Percentiles rank a stretch among this genome's conserved stretches.
These are phyloP conservation scores for Bombylius major DNA, from an alignment of 2,888 invertebrate species.

Conservation along the genomic window DNA sequence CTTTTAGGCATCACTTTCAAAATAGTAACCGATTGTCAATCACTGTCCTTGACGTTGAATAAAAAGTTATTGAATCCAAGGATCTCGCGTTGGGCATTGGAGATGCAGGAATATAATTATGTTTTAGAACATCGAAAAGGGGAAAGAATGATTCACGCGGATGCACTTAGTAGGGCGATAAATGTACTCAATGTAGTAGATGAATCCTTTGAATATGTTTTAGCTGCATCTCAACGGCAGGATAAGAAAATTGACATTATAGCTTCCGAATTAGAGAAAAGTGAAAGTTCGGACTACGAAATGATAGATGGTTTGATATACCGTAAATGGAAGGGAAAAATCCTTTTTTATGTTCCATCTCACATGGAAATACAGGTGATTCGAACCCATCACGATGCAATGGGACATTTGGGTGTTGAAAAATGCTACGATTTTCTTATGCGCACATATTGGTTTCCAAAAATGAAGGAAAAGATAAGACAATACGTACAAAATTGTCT, in stretches of 20 bases:
- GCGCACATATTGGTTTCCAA: conserved; percentile 23
- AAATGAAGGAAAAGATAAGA: conserved; percentile 14
- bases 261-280: conserved; percentile 11
- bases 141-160: conserved; percentile 22
- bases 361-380: conserved; percentile 17
- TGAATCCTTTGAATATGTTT: conserved; percentile 10
- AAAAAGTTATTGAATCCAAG: conserved; percentile 16
- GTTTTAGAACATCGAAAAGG: conserved; percentile 14
- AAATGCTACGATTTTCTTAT: conserved; percentile 17
- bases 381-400: conserved; percentile 18
- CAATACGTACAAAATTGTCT: conserved; percentile 3
- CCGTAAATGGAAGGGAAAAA: conserved; percentile 3
- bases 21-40: conserved; percentile 9
- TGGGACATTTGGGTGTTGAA: conserved; percentile 22
- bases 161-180: conserved; percentile 19
- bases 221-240: conserved; percentile 9
- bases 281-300: conserved; percentile 9
- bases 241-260: conserved; percentile 17
- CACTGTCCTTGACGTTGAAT: conserved; percentile 15
- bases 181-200: conserved; percentile 8
- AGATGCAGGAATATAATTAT: conserved; percentile 15
- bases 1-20: too few species aligned
- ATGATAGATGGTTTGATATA: conserved; percentile 9
- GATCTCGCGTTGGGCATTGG: conserved; percentile 15
- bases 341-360: conserved; percentile 14